Percentiles rank a stretch among this genome's conserved stretches.
Evolutionary conservation across 2,113 vertebrate species (phyloP).

Genomic region (Apodemus sylvaticus): DNA sequence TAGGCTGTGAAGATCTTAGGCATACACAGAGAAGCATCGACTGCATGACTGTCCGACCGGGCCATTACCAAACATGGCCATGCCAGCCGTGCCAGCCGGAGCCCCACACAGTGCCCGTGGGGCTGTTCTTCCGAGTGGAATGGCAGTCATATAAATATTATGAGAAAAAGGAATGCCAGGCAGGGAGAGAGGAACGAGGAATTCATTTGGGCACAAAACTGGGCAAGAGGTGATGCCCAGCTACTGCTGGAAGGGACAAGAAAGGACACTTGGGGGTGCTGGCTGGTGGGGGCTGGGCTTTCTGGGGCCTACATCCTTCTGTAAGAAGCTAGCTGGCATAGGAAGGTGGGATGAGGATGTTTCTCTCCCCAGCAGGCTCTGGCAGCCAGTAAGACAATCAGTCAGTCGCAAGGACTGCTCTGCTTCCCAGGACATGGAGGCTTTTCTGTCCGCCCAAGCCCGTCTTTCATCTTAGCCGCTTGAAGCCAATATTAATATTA

Average conservation of each 20-base stretch:
- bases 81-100: not conserved
- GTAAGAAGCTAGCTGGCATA: not conserved
- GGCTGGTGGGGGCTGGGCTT: fast-evolving
- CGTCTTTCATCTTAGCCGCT: not conserved
- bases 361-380: not conserved
- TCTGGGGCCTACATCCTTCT: not conserved
- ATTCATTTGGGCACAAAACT: not conserved
- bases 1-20: fast-evolving
- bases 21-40: not conserved
- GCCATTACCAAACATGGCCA: conserved; percentile 13
- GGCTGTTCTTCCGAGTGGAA: not conserved
- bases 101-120: not conserved
- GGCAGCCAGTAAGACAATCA: not conserved
- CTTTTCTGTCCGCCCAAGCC: not conserved
- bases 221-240: no score
- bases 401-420: not conserved
- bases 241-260: not conserved
- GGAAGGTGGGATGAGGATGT: not conserved
- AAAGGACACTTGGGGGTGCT: not conserved
- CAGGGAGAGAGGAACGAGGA: not conserved
- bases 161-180: not conserved
- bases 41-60: not conserved
- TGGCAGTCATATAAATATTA: not conserved
- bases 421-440: no score
- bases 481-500: not conserved